Evolutionary conservation across 2,797 vertebrate genomes (phyloP), one percentile per base, ranked within the genome.

Genomic region (Clangula hyemalis): DNA sequence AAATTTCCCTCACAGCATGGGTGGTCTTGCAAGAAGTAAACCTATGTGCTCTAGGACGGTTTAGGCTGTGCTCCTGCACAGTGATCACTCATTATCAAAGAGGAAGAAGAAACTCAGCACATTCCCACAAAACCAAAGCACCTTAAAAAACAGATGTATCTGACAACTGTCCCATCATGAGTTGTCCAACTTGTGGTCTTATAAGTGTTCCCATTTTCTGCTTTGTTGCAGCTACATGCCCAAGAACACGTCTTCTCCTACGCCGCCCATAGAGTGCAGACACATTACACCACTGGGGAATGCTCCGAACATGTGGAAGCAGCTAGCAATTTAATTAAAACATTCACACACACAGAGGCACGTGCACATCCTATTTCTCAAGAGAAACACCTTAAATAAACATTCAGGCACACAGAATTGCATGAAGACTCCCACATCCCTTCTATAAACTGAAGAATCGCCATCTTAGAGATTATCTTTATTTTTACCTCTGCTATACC

Each of bases 241-340:
- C 39, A 71, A 25, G 36, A 82, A 69, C 77, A 36, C 30, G 73
- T 60, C 70, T 41, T 61, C 38, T 16, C 41, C 76, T 47, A 79
- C 0, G 0, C 39, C 20, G 57, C 57, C 72, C 0, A 0, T 53
- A n/a, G 68, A 0, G 14, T 62, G 24, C 51, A 36, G 78, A 71
- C 85, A 80, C 45, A 5, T 5, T 6, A 13, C 39, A 36, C 14
- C 88, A 14, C 43, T 0, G 3, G 90, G 95, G 72, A 90, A 68
- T 8, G 57, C 72, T 92, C 73, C 65, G 16, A 68, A 83, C 57
- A 90, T 41, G 21, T 3, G 11, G 78, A 85, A 89, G 58, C 69
- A 87, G 75, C 25, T 3, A 85, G 86, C 54, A 77, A 87, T 82
- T 94, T 91, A 93, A 96, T 94, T 92, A 94, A 85, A 93, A 76